These are phyloP conservation scores for Mimas tiliae DNA, from an alignment of 2,888 invertebrate genomes.

Conservation along the genomic window DNA sequence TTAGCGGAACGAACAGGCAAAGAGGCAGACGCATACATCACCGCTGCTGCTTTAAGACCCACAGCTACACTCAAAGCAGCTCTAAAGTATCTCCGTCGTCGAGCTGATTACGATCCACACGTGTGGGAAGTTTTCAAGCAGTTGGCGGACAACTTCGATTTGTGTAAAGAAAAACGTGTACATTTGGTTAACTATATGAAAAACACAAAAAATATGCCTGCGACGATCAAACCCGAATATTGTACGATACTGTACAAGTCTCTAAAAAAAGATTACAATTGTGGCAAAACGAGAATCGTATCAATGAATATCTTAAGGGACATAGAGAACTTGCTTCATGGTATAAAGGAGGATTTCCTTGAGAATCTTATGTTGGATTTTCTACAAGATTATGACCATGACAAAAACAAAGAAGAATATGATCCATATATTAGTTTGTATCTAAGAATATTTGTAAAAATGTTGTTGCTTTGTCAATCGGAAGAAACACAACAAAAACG, in stretches of 20 bases:
- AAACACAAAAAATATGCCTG: conserved; percentile 42
- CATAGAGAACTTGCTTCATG: not conserved
- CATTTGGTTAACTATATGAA: conserved; percentile 31
- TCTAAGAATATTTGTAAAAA: conserved; percentile 12
- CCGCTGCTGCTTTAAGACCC: conserved; percentile 46
- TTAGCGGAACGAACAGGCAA: conserved; percentile 45
- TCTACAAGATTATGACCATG: conserved; percentile 4
- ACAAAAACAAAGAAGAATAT: not conserved
- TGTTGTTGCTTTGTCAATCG: conserved; percentile 13
- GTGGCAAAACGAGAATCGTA: no score
- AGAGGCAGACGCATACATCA: conserved; percentile 39
- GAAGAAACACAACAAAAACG: conserved; percentile 24
- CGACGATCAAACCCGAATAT: conserved; percentile 51
- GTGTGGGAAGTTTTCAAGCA: conserved; percentile 55
- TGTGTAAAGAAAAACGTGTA: conserved; percentile 35
- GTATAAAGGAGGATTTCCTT: conserved; percentile 22
- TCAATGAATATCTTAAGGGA: not conserved
- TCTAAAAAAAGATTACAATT: not conserved
- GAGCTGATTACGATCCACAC: conserved; percentile 37
- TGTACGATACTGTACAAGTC: conserved; percentile 33
- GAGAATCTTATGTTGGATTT: conserved; percentile 19
- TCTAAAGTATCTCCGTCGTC: conserved; percentile 40
- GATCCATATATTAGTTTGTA: not conserved
- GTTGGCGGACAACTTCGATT: conserved; percentile 43
- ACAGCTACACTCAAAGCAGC: conserved; percentile 48